Percentiles rank a stretch among this genome's conserved stretches.
phyloP scores from a whole-genome alignment of 2,888 invertebrate genomes.

The Cacoxenus indagator region DNA sequence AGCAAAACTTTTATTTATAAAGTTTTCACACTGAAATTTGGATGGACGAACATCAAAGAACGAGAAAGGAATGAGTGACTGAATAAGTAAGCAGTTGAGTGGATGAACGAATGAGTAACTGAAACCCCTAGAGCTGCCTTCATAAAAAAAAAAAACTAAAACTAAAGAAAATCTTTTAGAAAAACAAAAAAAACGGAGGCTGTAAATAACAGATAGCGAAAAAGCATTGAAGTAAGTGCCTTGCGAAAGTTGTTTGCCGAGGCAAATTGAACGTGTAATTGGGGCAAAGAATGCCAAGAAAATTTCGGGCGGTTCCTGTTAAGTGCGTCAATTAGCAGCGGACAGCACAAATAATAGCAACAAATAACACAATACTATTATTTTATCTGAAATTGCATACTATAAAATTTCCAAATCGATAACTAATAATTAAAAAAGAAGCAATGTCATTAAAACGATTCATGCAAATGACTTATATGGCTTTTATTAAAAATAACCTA shows the following conservation, averaged over 20 bases:
- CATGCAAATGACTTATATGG: no score
- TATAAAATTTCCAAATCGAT: no score
- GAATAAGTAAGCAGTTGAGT: background rate
- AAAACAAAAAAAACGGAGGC: background rate
- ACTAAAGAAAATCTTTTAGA: constrained; percentile 15
- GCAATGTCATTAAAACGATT: no score
- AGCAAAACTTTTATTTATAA: constrained; percentile 19
- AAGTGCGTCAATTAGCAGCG: background rate
- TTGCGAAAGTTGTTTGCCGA: constrained; percentile 16
- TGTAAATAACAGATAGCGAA: background rate
- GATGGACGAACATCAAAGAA: background rate
- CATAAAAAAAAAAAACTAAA: constrained; percentile 20
- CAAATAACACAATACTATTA: background rate
- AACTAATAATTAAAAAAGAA: no score
- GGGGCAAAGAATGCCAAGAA: background rate
- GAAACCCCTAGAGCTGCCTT: constrained; percentile 7
- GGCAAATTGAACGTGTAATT: constrained; percentile 22
- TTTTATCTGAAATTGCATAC: no score
- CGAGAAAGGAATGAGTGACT: background rate
- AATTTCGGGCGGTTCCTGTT: background rate
- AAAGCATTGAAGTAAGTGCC: background rate
- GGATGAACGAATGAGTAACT: background rate
- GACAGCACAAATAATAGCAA: background rate
- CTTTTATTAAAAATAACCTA: no score
- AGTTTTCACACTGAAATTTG: constrained; percentile 22